phyloP scores from a whole-genome alignment of 2,888 invertebrate genomes.

The Dicyrtomina minuta region DNA sequence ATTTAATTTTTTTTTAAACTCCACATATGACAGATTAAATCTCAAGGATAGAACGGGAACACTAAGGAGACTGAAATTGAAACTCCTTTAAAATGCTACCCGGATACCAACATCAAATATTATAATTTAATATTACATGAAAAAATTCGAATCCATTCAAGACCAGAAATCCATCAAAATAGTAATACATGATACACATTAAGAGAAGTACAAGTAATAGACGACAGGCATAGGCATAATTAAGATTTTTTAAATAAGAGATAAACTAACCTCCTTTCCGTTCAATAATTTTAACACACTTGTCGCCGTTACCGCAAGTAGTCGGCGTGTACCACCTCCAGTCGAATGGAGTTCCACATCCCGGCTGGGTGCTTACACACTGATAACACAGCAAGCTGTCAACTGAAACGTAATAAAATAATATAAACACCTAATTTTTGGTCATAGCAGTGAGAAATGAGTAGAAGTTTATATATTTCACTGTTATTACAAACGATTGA shows the following conservation, averaged over 20 bases:
- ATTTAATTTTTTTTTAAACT: no score
- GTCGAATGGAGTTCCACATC: conserved; percentile 80
- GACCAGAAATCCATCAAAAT: no score
- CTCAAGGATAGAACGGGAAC: no score
- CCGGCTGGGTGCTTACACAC: conserved; percentile 85
- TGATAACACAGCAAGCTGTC: conserved; percentile 75
- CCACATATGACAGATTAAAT: no score
- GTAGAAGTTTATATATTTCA: neutral
- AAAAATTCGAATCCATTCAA: neutral
- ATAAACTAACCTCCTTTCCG: conserved; percentile 71
- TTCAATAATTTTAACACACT: conserved; percentile 86
- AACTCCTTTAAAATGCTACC: no score
- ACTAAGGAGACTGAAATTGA: no score
- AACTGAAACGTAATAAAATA: conserved; percentile 12
- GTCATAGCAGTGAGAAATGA: neutral
- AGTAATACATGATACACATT: no score
- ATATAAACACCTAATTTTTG: neutral
- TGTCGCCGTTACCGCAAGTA: conserved; percentile 79
- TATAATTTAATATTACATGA: neutral
- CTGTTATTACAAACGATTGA: neutral
- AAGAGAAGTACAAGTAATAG: neutral
- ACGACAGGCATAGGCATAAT: no score
- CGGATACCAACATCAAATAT: no score
- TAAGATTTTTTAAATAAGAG: neutral
- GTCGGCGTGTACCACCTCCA: conserved; percentile 75